A percentile compares a stretch with the other conserved stretches of the same genome.
Evolutionary conservation across 1,140 invertebrate species (phyloP).

Genomic region (Leucophenga varia): DNA sequence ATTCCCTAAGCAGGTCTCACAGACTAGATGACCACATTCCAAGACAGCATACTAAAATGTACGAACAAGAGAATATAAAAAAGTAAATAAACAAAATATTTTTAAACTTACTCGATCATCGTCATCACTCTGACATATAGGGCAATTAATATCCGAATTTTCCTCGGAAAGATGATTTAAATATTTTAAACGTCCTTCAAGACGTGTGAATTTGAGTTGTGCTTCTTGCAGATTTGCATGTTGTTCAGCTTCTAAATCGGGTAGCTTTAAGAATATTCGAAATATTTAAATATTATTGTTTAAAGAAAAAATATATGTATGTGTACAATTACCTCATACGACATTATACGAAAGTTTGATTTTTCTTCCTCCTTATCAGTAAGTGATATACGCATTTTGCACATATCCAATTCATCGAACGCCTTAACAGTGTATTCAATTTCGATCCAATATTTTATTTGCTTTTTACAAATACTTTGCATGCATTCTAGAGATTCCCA

Average conservation of each 20-base stretch:
- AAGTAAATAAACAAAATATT: conserved; percentile 1
- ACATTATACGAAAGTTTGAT: conserved; percentile 38
- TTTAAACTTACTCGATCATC: conserved; percentile 30
- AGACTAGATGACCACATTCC: conserved; percentile 49
- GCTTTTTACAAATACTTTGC: conserved; percentile 68
- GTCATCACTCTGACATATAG: conserved; percentile 64
- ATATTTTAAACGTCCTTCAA: conserved; percentile 43
- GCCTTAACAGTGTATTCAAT: conserved; percentile 56
- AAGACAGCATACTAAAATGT: conserved; percentile 45
- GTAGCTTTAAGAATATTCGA: no score
- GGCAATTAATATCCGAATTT: conserved; percentile 63
- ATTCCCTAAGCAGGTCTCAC: conserved; percentile 33
- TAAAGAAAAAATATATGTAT: background rate
- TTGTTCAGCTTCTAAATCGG: no score
- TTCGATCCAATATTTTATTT: conserved; percentile 52
- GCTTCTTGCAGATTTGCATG: conserved; percentile 25
- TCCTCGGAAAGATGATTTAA: conserved; percentile 45
- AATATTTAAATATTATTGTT: background rate
- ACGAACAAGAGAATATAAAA: background rate
- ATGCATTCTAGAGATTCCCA: conserved; percentile 63
- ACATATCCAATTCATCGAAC: conserved; percentile 75
- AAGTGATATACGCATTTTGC: conserved; percentile 63
- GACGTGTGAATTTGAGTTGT: conserved; percentile 36
- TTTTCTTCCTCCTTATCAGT: conserved; percentile 38
- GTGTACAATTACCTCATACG: conserved; percentile 16